Conservation (phyloP, 2,113 vertebrate species). For the human (Homo sapiens) region DNA sequence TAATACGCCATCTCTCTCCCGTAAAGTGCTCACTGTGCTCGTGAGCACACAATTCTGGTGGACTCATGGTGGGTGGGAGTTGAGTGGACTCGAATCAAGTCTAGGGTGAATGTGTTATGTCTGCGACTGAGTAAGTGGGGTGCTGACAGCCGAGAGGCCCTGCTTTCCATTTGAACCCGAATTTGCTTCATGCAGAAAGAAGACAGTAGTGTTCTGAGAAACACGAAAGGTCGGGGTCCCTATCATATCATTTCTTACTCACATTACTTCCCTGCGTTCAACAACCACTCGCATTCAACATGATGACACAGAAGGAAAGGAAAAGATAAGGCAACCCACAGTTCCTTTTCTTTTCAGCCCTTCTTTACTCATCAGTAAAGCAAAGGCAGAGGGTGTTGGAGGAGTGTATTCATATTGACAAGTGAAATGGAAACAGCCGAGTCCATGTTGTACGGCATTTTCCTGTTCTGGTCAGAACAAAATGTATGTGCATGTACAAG, state of each 20-base stretch:
- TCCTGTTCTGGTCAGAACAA: not conserved
- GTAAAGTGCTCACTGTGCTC: fast-evolving
- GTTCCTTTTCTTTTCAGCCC: not conserved
- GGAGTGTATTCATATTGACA: not conserved
- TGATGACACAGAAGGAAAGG: not conserved
- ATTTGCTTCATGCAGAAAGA: not conserved
- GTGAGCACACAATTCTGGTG: not conserved
- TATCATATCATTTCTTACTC: not conserved
- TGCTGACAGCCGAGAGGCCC: not conserved
- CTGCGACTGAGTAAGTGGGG: not conserved
- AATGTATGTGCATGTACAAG: fast-evolving
- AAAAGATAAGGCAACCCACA: not conserved
- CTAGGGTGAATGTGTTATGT: not conserved
- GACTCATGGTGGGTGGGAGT: not conserved
- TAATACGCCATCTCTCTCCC: fast-evolving
- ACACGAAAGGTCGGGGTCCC: not conserved
- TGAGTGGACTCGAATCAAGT: not conserved
- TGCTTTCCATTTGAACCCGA: not conserved
- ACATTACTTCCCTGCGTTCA: not conserved
- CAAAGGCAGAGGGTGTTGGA: not conserved
- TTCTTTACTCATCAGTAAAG: not conserved
- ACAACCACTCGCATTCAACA: not conserved
- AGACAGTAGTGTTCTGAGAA: not conserved
- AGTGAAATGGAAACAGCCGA: not conserved
- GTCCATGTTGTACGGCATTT: not conserved